These are phyloP conservation scores for Phalangium opilio DNA, from an alignment of 2,888 invertebrate species.

Conservation along the genomic window DNA sequence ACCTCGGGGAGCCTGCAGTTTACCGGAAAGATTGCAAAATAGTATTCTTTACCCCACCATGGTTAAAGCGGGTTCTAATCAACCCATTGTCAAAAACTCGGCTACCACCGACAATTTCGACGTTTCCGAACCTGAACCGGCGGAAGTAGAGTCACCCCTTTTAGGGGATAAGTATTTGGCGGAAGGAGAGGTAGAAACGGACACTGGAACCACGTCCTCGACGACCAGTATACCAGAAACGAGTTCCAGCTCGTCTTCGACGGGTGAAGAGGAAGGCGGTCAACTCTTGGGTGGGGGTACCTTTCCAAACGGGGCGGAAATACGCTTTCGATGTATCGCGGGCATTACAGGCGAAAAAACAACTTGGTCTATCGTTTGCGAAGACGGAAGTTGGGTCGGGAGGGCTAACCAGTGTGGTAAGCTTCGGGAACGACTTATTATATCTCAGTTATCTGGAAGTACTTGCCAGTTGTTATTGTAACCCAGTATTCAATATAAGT, in stretches of 20 bases:
- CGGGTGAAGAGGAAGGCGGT: background rate
- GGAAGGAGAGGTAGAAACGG: background rate
- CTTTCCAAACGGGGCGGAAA: conserved; percentile 58
- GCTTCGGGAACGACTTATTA: conserved; percentile 17
- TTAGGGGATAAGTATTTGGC: background rate
- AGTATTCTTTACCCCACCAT: conserved; percentile 41
- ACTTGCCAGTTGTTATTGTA: conserved; percentile 1
- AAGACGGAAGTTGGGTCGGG: conserved; percentile 70
- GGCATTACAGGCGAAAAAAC: conserved; percentile 58
- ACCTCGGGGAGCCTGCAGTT: conserved; percentile 38
- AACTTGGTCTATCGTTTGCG: conserved; percentile 69
- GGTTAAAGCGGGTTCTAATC: too few species aligned
- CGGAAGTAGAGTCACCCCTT: background rate
- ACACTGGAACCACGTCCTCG: background rate
- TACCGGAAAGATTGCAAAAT: conserved; percentile 57
- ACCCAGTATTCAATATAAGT: conserved; percentile 4
- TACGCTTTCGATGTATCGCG: conserved; percentile 66
- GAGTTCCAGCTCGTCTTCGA: background rate
- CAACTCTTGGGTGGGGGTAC: background rate
- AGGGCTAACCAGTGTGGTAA: conserved; percentile 62
- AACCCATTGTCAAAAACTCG: too few species aligned
- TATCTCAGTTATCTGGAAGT: conserved; percentile 5
- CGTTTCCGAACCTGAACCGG: too few species aligned
- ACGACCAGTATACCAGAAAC: too few species aligned
- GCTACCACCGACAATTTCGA: too few species aligned